These are phyloP conservation scores for Neostethus bicornis DNA, from an alignment of 2,797 vertebrate species.

Conservation along the genomic window DNA sequence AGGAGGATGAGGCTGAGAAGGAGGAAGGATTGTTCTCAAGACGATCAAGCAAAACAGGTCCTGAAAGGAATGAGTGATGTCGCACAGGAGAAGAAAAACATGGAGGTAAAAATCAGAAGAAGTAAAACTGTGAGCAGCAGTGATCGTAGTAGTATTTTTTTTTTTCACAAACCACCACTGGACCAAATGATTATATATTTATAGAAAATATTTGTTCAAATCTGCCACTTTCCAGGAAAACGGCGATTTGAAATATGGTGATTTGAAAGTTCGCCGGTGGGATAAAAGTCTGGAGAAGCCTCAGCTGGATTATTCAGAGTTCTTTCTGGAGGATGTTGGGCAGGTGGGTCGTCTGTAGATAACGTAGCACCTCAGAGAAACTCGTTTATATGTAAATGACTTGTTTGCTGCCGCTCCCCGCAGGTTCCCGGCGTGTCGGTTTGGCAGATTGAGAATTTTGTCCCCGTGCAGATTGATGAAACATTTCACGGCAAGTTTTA, in stretches of 20 bases:
- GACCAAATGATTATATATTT: too few species aligned
- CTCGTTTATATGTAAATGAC: neutral
- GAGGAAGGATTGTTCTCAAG: slow-evolving; percentile 90
- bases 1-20: slow-evolving; percentile 94
- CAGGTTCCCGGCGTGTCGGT: slow-evolving; percentile 88
- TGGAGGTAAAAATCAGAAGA: slow-evolving; percentile 80
- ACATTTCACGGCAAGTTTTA: slow-evolving; percentile 95
- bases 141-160: too few species aligned
- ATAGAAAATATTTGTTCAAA: too few species aligned
- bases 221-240: slow-evolving; percentile 80
- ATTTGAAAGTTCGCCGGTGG: slow-evolving; percentile 90
- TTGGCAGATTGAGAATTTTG: slow-evolving; percentile 98
- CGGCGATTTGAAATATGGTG: slow-evolving; percentile 80
- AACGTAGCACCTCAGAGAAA: too few species aligned
- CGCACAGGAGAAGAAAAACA: slow-evolving; percentile 93
- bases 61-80: slow-evolving; percentile 97
- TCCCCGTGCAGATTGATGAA: slow-evolving; percentile 90
- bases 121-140: neutral
- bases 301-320: slow-evolving; percentile 93
- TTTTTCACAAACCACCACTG: too few species aligned
- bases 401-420: neutral
- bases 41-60: slow-evolving; percentile 97
- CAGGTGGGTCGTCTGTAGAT: slow-evolving; percentile 81
- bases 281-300: slow-evolving; percentile 96
- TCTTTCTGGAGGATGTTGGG: slow-evolving; percentile 91